Percentiles rank a stretch among this genome's conserved stretches.
Evolutionary conservation across 2,113 vertebrate genomes (phyloP).

Genomic region (Aspiorhynchus laticeps): DNA sequence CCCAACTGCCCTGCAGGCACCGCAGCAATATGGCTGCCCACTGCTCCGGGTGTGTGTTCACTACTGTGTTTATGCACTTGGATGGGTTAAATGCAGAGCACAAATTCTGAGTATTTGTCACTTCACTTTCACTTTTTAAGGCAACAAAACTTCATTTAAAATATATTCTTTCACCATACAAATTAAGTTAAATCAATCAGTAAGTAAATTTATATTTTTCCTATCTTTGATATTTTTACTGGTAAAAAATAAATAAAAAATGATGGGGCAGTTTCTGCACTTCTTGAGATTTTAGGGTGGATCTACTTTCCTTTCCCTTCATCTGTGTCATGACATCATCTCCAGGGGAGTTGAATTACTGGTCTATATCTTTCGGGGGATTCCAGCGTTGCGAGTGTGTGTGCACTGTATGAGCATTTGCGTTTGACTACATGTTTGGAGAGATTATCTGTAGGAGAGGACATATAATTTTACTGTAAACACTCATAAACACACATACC

Average conservation of each 20-base stretch:
- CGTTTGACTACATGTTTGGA: slow-evolving; percentile 43
- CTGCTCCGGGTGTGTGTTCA: no score
- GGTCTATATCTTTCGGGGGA: slow-evolving; percentile 42
- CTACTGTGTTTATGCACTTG: no score
- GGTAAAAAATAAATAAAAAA: no score
- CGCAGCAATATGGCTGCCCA: no score
- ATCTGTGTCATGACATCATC: slow-evolving; percentile 32
- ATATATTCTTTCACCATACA: not conserved
- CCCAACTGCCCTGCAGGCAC: no score
- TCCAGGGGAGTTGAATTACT: slow-evolving; percentile 47
- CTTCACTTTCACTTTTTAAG: no score
- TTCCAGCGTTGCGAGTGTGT: slow-evolving; percentile 39
- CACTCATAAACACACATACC: not conserved
- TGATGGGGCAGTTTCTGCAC: no score
- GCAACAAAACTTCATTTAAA: not conserved
- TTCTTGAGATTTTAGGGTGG: slow-evolving; percentile 17
- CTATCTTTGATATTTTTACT: no score
- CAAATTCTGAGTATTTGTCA: no score
- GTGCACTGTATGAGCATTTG: slow-evolving; percentile 21
- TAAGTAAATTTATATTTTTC: no score
- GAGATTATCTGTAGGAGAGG: slow-evolving; percentile 33
- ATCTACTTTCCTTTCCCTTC: slow-evolving; percentile 28
- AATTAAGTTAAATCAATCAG: no score
- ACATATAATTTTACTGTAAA: not conserved
- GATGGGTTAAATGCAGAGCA: no score